Evolutionary conservation across 2,888 invertebrate genomes (phyloP).

Genomic region (Stegophylla sp.): DNA sequence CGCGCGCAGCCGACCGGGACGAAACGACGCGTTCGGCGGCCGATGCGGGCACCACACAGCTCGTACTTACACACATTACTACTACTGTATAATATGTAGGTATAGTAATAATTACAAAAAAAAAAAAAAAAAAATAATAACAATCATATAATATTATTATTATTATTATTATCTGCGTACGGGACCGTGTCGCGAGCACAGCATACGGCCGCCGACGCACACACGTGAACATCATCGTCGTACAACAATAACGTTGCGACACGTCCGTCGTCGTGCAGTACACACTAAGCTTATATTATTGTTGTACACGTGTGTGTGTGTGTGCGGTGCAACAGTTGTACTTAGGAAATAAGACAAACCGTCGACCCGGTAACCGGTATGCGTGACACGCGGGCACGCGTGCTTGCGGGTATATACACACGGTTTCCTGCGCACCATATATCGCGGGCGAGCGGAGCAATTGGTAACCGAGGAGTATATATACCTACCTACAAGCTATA

Average conservation of each 20-base stretch:
- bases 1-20: not conserved
- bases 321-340: not conserved
- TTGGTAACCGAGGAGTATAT: no score
- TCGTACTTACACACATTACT: no score
- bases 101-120: not conserved
- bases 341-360: not conserved
- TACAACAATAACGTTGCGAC: not conserved
- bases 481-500: no score
- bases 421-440: not conserved
- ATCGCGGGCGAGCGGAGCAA: not conserved
- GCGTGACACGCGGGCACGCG: slow-evolving; percentile 28
- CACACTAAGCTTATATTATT: no score
- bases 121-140: not conserved
- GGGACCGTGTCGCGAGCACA: slow-evolving; percentile 2
- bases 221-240: no score
- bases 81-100: no score
- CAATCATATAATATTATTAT: no score
- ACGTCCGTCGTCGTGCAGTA: no score
- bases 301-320: not conserved
- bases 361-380: slow-evolving; percentile 34
- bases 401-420: not conserved
- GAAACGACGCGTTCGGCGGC: not conserved
- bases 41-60: not conserved
- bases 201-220: slow-evolving; percentile 13
- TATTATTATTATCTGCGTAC: not conserved